phyloP scores from a whole-genome alignment of 2,797 vertebrate genomes.

The Neosilurus mollespiculum region DNA sequence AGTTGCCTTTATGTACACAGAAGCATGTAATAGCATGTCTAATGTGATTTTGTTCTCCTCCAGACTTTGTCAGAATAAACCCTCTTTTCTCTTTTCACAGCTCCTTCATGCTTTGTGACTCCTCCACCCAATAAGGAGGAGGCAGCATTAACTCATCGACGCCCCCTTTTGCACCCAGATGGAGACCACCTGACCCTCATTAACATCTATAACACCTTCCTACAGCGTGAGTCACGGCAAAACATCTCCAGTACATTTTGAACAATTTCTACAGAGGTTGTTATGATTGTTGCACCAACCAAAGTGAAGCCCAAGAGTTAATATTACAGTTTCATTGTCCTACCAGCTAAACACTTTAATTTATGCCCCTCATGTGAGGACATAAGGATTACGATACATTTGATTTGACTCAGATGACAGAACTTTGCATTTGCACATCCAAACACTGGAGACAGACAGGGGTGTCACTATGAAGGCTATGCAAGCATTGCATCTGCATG shows the following conservation, averaged over 20 bases:
- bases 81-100: constrained; percentile 61
- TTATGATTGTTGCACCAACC: not conserved
- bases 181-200: constrained; percentile 96
- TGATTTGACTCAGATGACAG: not conserved
- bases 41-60: not conserved
- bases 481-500: not conserved
- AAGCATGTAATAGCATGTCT: not conserved
- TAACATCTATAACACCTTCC: constrained; percentile 85
- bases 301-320: not conserved
- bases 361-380: not conserved
- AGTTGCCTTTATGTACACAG: not conserved
- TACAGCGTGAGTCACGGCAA: constrained; percentile 77
- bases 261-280: not conserved
- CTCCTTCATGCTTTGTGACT: constrained; percentile 80
- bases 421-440: not conserved
- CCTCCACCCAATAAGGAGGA: constrained; percentile 75
- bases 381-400: not conserved
- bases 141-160: constrained; percentile 70
- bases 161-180: constrained; percentile 77
- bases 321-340: not conserved
- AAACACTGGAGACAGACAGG: not conserved
- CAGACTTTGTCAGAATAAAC: not conserved
- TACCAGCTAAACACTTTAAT: not conserved
- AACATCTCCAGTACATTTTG: not conserved
- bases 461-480: not conserved